A percentile compares a stretch with the other conserved stretches of the same genome.
Evolutionary conservation across 92 coral and sea anemone genomes (phyloP).

Genomic region (Porites evermanni): DNA sequence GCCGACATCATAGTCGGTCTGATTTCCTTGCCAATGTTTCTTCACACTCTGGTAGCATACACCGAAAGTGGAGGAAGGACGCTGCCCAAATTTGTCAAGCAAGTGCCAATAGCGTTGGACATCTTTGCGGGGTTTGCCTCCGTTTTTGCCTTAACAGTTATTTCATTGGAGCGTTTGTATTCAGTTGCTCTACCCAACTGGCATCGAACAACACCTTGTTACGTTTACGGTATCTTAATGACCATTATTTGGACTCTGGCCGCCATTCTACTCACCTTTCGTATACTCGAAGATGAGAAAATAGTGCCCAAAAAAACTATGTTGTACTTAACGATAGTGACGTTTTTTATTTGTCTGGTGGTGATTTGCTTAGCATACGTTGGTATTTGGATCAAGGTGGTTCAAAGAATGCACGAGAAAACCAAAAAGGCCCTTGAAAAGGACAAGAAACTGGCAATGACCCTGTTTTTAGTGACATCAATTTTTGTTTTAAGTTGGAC

Average conservation of each 20-base stretch:
- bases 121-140: slow-evolving; percentile 85
- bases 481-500: slow-evolving; percentile 81
- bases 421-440: slow-evolving; percentile 68
- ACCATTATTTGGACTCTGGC: slow-evolving; percentile 71
- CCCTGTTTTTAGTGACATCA: slow-evolving; percentile 70
- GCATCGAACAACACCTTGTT: slow-evolving; percentile 71
- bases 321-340: slow-evolving; percentile 40
- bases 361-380: slow-evolving; percentile 79
- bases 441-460: slow-evolving; percentile 79
- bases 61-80: background rate
- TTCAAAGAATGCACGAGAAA: slow-evolving; percentile 72
- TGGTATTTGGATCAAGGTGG: slow-evolving; percentile 77
- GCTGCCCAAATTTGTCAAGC: background rate
- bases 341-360: slow-evolving; percentile 59
- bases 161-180: slow-evolving; percentile 80
- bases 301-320: slow-evolving; percentile 19
- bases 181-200: slow-evolving; percentile 81
- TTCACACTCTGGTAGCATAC: slow-evolving; percentile 23
- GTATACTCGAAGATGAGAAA: slow-evolving; percentile 28
- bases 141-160: slow-evolving; percentile 73
- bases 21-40: slow-evolving; percentile 75
- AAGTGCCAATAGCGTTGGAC: slow-evolving; percentile 55
- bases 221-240: slow-evolving; percentile 62
- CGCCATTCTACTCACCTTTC: slow-evolving; percentile 51
- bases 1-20: slow-evolving; percentile 88